Evolutionary conservation across 2,113 vertebrate genomes (phyloP), one percentile per base, ranked within the genome.

Genomic region (Formicarius rufipectus): DNA sequence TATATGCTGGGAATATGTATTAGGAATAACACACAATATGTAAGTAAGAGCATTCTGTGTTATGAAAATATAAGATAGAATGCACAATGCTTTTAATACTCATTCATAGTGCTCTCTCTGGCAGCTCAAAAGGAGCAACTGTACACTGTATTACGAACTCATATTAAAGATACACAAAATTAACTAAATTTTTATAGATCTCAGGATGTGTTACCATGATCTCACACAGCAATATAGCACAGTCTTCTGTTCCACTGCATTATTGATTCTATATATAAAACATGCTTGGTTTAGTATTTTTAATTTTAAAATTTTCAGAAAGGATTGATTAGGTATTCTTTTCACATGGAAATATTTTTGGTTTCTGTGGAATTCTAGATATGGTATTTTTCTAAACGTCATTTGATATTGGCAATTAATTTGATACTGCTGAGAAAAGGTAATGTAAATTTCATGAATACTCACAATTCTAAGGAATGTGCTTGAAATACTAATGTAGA

Each of bases 1-100:
- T 82, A 89, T 96, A 93, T 64, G 47, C n/a, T 92, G 69, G 95
- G 96, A 97, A 97, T 97, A 97, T 82, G 69, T 87, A 96, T 96
- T 83, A 97, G 90, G 63, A 95, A 93, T 87, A 95, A 94, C 87
- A 92, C 22, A 74, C 44, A 95, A 59, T 74, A 84, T 67, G 50
- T 94, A 96, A 95, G 66, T 93, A 89, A 90, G 27, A 87, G 23
- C 67, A 92, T 64, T 92, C 59, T 89, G 47, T 91, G 91, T 45
- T 88, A 92, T 58, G 49, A 83, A 83, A 95, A 82, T n/a, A 93
- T 77, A 96, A 94, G 71, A 62, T 5, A 89, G 40, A 97, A 95
- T 67, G 49, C 20, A 72, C 44, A 84, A 3, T 73, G 91, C 92
- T 91, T 81, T 87, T 89, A 93, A 91, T 87, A 73, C 24, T 79